Base-by-base conservation (phyloP, 2,797 vertebrate species). In the Babyrousa celebensis region DNA sequence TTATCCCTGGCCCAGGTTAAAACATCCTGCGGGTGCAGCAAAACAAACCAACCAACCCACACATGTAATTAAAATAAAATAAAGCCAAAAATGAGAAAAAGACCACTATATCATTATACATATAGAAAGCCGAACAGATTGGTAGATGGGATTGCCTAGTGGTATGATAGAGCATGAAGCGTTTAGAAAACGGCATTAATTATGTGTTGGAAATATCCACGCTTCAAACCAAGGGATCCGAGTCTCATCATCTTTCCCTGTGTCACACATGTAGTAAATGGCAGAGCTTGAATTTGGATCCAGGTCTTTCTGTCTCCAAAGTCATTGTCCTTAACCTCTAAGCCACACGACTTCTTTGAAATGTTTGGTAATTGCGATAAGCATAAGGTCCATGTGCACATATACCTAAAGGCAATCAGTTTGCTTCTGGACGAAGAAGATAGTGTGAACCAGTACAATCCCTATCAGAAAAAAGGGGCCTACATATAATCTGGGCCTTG, bases 291-390 rank as follows among this genome's bases (percentile, higher is more conserved):
- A 89, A 77, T 93, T 62, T 96, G 54, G 11, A 79, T 83, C 6
- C 17, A 79, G 23, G 1, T 71, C 32, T 91, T 7, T 17, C 14
- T 86, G 7, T 56, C 6, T 71, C 12, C n/a, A 94, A 32, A 86
- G 23, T 80, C 20, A 18, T 15, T 87, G 3, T 71, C 77, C 29
- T 89, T 93, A 91, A 78, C 6, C 20, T 90, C 21, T 85, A 85
- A 91, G 43, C 29, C 70, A 77, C 36, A 58, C 56, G 48, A 65
- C 6, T 75, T n/a, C 36, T 87, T 94, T 82, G 62, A 70, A 84
- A 70, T 18, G 7, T 65, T 80, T 80, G 36, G 32, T 52, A 75
- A 14, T 75, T 36, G 5, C 67, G 5, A 32, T 77, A 85, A 75
- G 18, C 32, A 75, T 40, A 83, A 92, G 74, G 56, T 60, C 27